Evolutionary conservation across 2,888 invertebrate species (phyloP).

Genomic region (Oxyteleia sp.): DNA sequence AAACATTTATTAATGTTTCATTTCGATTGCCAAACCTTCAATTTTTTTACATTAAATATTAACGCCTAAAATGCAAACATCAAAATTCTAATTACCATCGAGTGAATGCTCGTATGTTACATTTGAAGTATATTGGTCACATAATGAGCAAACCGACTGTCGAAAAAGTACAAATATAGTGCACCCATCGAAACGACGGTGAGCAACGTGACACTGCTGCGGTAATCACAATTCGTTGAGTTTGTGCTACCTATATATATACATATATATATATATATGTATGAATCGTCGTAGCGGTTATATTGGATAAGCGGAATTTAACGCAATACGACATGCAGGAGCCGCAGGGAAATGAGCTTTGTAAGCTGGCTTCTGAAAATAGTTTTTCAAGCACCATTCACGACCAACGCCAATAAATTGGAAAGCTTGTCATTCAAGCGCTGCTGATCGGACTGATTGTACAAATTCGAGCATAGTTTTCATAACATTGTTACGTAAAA

Average conservation of each 20-base stretch:
- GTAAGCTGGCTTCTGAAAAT: slow-evolving; percentile 30
- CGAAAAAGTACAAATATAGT: slow-evolving; percentile 18
- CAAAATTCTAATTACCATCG: slow-evolving; percentile 16
- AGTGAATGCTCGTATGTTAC: background rate
- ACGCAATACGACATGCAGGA: slow-evolving; percentile 25
- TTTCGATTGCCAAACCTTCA: too few species aligned
- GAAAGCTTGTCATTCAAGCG: slow-evolving; percentile 40
- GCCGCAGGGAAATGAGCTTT: slow-evolving; percentile 39
- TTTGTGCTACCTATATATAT: slow-evolving; percentile 22
- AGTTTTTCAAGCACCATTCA: slow-evolving; percentile 26
- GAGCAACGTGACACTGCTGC: slow-evolving; percentile 27
- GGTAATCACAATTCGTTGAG: slow-evolving; percentile 37
- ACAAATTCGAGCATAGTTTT: slow-evolving; percentile 46
- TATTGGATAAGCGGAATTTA: slow-evolving; percentile 62
- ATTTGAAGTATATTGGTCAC: slow-evolving; percentile 22
- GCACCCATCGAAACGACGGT: slow-evolving; percentile 23
- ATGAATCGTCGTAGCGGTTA: slow-evolving; percentile 15
- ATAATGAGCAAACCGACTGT: slow-evolving; percentile 23
- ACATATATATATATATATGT: too few species aligned
- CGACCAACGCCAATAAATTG: slow-evolving; percentile 39
- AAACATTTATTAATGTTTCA: too few species aligned
- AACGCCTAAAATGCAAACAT: background rate
- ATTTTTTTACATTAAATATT: background rate
- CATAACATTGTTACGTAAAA: slow-evolving; percentile 51
- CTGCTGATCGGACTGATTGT: slow-evolving; percentile 36